Evolutionary conservation across 2,113 vertebrate species (phyloP).

Genomic region (Grantiella picta): DNA sequence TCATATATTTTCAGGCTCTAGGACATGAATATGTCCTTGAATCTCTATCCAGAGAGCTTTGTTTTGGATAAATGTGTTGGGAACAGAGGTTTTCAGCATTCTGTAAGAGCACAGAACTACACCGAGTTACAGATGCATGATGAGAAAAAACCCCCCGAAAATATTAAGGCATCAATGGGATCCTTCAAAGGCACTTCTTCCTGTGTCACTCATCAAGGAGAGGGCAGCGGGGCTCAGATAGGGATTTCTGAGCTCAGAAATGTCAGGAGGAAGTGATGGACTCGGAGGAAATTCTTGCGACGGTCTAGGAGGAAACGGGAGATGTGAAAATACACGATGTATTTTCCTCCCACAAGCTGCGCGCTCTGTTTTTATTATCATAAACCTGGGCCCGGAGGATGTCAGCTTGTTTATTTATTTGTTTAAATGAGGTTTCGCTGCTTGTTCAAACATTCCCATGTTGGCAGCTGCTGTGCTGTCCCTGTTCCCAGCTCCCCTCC

Average conservation of each 20-base stretch:
- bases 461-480: constrained; percentile 33
- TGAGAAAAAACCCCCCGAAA: too few relatives aligned
- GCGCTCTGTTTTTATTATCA: constrained; percentile 70
- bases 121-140: too few relatives aligned
- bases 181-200: neutral
- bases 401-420: constrained; percentile 68
- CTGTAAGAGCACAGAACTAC: too few relatives aligned
- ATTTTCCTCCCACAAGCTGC: constrained; percentile 67
- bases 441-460: constrained; percentile 42
- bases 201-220: neutral
- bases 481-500: neutral
- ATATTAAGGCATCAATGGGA: neutral
- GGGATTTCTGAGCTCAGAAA: constrained; percentile 15
- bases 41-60: too few relatives aligned
- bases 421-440: constrained; percentile 52
- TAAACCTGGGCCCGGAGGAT: constrained; percentile 68
- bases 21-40: too few relatives aligned
- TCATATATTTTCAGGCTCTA: too few relatives aligned
- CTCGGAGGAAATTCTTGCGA: constrained; percentile 72
- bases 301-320: constrained; percentile 68
- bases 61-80: too few relatives aligned
- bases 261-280: constrained; percentile 66
- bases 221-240: constrained; percentile 8
- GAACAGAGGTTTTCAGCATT: too few relatives aligned
- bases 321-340: constrained; percentile 67